Percentiles rank a stretch among this genome's conserved stretches.
Conservation (phyloP, 2,888 invertebrate species). For the Electrophaes corylata region DNA sequence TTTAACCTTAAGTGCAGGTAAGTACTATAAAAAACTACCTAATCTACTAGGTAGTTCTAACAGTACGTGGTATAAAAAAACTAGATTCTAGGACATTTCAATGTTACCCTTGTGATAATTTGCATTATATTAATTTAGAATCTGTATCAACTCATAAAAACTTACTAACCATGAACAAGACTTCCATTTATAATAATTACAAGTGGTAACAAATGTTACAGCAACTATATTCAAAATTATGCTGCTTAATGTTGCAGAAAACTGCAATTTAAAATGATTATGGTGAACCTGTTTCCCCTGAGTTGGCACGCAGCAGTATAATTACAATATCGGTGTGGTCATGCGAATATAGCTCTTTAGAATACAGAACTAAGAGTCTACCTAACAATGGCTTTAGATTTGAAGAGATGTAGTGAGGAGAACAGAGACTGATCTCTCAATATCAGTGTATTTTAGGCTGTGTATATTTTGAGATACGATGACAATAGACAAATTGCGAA, state of each 20-base stretch:
- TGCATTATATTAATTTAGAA: too few species aligned
- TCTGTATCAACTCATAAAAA: conserved; percentile 1
- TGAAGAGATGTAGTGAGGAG: neutral
- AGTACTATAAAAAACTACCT: too few species aligned
- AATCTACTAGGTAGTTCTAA: too few species aligned
- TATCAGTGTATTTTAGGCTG: neutral
- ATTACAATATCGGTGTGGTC: conserved; percentile 52
- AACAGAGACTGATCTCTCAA: neutral
- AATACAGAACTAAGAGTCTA: neutral
- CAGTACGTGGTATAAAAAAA: too few species aligned
- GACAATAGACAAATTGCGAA: too few species aligned
- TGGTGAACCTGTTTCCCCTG: conserved; percentile 58
- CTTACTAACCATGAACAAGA: neutral
- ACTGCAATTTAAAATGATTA: conserved; percentile 72
- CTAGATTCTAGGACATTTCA: too few species aligned
- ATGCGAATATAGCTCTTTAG: conserved; percentile 38
- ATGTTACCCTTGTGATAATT: too few species aligned
- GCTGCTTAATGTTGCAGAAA: conserved; percentile 70
- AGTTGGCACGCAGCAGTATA: conserved; percentile 55
- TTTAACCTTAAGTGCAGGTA: too few species aligned
- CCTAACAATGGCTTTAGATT: neutral
- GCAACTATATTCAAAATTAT: conserved; percentile 54
- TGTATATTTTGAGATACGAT: too few species aligned
- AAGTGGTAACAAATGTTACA: conserved; percentile 47
- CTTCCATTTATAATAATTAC: conserved; percentile 23